phyloP scores from a whole-genome alignment of 92 coral and sea anemone species.

The Galaxea fascicularis region DNA sequence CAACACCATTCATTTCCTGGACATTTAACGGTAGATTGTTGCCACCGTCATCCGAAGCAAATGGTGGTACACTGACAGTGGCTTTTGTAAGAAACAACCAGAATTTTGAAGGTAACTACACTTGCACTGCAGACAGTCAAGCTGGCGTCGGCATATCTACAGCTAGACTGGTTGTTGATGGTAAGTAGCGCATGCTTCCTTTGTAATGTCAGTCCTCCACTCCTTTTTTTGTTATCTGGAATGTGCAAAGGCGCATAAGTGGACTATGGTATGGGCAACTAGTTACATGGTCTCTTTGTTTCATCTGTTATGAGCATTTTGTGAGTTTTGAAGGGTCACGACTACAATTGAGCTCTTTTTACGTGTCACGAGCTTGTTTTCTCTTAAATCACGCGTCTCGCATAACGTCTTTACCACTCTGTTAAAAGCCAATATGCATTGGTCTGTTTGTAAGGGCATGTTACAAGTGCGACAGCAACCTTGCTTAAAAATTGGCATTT shows the following conservation, averaged over 20 bases:
- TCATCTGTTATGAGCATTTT: no score
- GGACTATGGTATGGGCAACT: no score
- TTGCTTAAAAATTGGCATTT: no score
- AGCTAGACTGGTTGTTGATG: slow-evolving; percentile 50
- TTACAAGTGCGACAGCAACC: background rate
- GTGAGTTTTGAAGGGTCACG: no score
- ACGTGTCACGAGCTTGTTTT: no score
- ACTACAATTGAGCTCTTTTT: no score
- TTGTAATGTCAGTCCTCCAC: background rate
- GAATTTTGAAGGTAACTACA: slow-evolving; percentile 44
- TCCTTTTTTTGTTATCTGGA: no score
- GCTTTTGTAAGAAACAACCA: slow-evolving; percentile 24
- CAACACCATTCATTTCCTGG: slow-evolving; percentile 51
- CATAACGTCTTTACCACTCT: no score
- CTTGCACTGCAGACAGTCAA: slow-evolving; percentile 49
- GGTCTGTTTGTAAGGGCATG: background rate
- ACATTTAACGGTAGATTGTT: slow-evolving; percentile 36
- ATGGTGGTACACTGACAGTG: background rate
- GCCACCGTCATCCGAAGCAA: slow-evolving; percentile 18
- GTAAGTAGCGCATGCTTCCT: slow-evolving; percentile 6
- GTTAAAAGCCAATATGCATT: background rate
- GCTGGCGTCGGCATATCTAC: slow-evolving; percentile 42
- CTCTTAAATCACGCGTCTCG: no score
- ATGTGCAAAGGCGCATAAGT: no score
- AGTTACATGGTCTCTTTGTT: no score